Evolutionary conservation across 2,797 vertebrate genomes (phyloP).

Genomic region (Phataginus tricuspis): DNA sequence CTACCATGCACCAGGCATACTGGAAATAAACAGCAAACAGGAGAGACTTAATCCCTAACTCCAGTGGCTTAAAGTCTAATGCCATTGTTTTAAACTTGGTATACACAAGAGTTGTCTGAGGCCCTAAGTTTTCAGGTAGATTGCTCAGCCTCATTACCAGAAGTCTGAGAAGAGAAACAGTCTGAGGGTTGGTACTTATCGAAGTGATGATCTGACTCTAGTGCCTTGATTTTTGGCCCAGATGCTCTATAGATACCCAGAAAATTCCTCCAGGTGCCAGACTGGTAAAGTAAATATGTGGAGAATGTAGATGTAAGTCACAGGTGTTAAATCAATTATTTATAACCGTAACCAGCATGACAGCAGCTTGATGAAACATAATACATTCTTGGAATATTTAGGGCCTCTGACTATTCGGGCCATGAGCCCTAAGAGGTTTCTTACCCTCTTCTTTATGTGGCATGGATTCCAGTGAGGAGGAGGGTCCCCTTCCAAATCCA

Average conservation of each 20-base stretch:
- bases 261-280: neutral
- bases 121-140: neutral
- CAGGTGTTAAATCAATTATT: neutral
- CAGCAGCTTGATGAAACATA: neutral
- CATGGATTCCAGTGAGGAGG: neutral
- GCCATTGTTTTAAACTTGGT: neutral
- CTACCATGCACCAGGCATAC: neutral
- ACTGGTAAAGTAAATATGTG: neutral
- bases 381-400: neutral
- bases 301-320: neutral
- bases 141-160: neutral
- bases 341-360: neutral
- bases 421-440: neutral
- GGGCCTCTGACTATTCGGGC: neutral
- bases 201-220: neutral
- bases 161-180: neutral
- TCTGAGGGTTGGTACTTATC: neutral
- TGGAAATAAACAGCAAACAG: neutral
- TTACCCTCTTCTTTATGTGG: neutral
- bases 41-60: neutral
- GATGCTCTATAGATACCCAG: neutral
- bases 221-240: neutral
- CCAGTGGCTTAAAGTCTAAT: neutral
- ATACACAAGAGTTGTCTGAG: neutral
- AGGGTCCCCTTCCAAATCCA: neutral